phyloP scores from a whole-genome alignment of 2,888 invertebrate genomes.

The Leucoptera coffeella region DNA sequence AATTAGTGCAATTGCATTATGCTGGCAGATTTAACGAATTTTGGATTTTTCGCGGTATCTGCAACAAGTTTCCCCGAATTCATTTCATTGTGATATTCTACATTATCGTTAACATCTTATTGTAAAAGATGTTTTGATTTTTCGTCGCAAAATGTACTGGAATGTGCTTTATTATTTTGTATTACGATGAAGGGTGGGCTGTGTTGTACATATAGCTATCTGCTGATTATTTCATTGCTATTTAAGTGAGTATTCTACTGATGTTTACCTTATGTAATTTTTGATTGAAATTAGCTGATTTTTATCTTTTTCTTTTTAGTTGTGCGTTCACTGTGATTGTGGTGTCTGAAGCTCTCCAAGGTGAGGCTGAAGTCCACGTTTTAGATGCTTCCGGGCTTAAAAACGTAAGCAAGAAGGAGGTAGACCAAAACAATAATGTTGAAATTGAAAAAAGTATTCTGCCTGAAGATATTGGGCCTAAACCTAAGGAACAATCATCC shows the following conservation, averaged over 20 bases:
- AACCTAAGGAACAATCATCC: conserved; percentile 3
- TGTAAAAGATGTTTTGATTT: conserved; percentile 24
- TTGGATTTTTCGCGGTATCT: too few relatives aligned
- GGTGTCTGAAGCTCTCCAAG: conserved; percentile 48
- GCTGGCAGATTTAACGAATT: too few relatives aligned
- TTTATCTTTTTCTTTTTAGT: conserved; percentile 21
- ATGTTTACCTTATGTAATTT: conserved; percentile 3
- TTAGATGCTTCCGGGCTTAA: conserved; percentile 36
- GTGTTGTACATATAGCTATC: conserved; percentile 53
- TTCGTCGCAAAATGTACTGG: conserved; percentile 26
- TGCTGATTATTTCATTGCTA: conserved; percentile 53
- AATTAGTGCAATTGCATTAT: too few relatives aligned
- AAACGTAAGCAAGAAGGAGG: conserved; percentile 30
- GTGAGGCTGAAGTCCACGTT: conserved; percentile 16
- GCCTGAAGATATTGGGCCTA: conserved; percentile 7
- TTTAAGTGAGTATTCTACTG: conserved; percentile 40
- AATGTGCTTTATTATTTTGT: conserved; percentile 39
- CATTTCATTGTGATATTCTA: too few relatives aligned
- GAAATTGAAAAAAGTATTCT: conserved; percentile 9
- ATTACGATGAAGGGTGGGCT: conserved; percentile 58
- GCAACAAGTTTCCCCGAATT: too few relatives aligned
- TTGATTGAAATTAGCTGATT: background rate
- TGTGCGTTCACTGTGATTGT: conserved; percentile 54
- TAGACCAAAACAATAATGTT: conserved; percentile 9
- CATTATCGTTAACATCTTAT: too few relatives aligned